These are phyloP conservation scores for Austrolebias charrua DNA, from an alignment of 2,797 vertebrate species.

Conservation along the genomic window DNA sequence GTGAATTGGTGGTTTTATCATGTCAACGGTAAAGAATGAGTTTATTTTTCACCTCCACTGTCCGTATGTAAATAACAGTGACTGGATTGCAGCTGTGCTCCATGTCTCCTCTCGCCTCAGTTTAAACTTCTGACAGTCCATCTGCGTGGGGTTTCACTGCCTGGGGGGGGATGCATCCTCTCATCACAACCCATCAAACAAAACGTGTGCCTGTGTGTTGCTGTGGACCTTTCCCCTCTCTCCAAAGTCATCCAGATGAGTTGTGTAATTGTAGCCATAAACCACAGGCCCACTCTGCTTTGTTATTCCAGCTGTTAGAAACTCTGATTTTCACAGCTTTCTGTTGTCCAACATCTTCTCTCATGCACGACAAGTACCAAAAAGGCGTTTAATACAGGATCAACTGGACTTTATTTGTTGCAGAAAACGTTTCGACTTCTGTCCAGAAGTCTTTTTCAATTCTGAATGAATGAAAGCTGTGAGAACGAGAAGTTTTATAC, in stretches of 20 bases:
- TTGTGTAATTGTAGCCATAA: conserved; percentile 36
- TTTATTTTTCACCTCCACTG: background rate
- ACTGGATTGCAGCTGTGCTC: conserved; percentile 22
- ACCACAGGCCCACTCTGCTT: conserved; percentile 6
- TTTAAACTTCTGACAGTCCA: conserved; percentile 31
- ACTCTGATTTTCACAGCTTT: background rate
- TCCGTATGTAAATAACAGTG: conserved; percentile 34
- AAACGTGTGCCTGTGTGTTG: conserved; percentile 4
- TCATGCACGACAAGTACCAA: background rate
- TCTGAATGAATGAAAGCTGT: no score
- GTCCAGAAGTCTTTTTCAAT: no score
- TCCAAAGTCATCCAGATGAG: conserved; percentile 22
- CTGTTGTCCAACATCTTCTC: background rate
- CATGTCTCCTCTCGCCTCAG: conserved; percentile 34
- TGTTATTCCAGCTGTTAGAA: conserved; percentile 19
- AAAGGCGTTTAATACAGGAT: no score
- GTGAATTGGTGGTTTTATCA: background rate
- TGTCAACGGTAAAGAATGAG: conserved; percentile 1
- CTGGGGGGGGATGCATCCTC: background rate
- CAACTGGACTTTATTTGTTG: no score
- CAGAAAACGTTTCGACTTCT: no score
- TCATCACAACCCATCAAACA: conserved; percentile 18
- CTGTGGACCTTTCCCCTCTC: conserved; percentile 22
- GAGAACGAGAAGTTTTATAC: no score
- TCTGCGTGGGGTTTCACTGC: conserved; percentile 5